Evolutionary conservation across 2,888 invertebrate species (phyloP).

Genomic region (Hypsopygia costalis): DNA sequence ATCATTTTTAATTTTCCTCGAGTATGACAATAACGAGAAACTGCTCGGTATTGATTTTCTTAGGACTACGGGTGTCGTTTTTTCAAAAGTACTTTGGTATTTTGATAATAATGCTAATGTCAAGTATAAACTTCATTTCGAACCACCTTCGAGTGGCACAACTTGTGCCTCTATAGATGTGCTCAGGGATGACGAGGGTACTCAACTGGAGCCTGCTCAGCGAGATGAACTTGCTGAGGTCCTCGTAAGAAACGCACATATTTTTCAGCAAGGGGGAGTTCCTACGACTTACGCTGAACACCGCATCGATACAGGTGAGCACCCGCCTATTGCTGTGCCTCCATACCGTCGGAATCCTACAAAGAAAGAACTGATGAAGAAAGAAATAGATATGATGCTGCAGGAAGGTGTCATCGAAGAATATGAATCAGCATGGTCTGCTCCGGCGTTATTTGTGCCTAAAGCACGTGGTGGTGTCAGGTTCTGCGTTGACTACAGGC

Average conservation of each 20-base stretch:
- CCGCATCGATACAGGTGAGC: not conserved
- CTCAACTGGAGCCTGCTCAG: not conserved
- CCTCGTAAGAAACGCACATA: not conserved
- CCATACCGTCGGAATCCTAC: not conserved
- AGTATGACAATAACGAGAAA: not conserved
- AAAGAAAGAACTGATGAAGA: not conserved
- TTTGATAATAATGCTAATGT: not conserved
- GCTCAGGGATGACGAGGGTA: not conserved
- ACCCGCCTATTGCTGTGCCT: not conserved
- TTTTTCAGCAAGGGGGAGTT: too few relatives aligned
- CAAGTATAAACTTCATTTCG: not conserved
- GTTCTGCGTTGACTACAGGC: not conserved
- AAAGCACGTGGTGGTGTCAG: not conserved
- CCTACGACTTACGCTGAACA: not conserved
- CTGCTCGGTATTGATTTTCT: not conserved
- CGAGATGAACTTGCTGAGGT: not conserved
- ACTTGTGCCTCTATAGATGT: not conserved
- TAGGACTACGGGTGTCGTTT: not conserved
- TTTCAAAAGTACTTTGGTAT: too few relatives aligned
- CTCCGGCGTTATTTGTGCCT: not conserved
- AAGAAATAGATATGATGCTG: not conserved
- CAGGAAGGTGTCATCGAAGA: not conserved
- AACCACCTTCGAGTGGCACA: not conserved
- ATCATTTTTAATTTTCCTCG: not conserved
- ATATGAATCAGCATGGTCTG: not conserved